A percentile compares a stretch with the other conserved stretches of the same genome.
Evolutionary conservation across 1,140 invertebrate species (phyloP).

Genomic region (Dendrolimus punctatus): DNA sequence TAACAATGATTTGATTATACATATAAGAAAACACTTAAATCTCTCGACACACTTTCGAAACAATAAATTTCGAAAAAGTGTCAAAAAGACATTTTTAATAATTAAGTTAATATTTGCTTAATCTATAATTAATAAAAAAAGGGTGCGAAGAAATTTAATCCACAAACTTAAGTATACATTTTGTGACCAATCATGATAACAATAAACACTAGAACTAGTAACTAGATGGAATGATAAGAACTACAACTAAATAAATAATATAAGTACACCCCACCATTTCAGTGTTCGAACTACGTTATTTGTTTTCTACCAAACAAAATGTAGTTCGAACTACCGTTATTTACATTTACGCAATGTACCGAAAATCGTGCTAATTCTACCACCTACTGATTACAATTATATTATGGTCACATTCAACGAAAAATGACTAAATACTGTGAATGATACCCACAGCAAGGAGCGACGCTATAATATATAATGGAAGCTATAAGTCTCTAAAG

Average conservation of each 20-base stretch:
- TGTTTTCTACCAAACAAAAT: conserved; percentile 30
- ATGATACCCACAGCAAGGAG: too few species aligned
- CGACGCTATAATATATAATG: too few species aligned
- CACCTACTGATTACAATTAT: conserved; percentile 1
- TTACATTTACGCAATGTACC: conserved; percentile 22
- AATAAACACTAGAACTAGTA: neutral
- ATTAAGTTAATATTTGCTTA: too few species aligned
- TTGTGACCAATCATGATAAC: neutral
- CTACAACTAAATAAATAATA: neutral
- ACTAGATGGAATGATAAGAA: conserved; percentile 1
- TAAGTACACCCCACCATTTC: conserved; percentile 1
- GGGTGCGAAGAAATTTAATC: too few species aligned
- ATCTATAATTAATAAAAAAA: too few species aligned
- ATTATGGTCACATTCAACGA: neutral
- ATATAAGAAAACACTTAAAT: too few species aligned
- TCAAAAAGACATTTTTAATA: too few species aligned
- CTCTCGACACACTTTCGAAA: too few species aligned
- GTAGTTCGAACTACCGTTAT: conserved; percentile 19
- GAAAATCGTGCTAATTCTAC: conserved; percentile 21
- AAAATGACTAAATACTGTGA: neutral
- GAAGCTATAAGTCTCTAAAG: too few species aligned
- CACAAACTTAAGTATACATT: too few species aligned
- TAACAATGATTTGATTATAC: conserved; percentile 16
- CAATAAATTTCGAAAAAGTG: too few species aligned
- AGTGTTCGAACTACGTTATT: conserved; percentile 24